Conservation (phyloP, 1,140 invertebrate species). For the Drosophila kohkoa region DNA sequence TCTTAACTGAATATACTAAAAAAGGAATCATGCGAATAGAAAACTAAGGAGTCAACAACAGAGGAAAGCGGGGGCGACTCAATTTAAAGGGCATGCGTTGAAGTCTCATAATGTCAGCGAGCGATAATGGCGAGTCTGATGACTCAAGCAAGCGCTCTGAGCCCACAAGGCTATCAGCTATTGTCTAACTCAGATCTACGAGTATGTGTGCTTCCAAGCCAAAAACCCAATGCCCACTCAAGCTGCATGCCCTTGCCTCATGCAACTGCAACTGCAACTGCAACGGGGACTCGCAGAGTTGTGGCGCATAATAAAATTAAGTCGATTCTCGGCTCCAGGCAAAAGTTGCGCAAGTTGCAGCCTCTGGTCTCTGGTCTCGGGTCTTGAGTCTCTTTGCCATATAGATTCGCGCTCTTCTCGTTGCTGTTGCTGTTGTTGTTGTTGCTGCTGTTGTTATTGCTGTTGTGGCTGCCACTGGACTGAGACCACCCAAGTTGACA, state of each 20-base stretch:
- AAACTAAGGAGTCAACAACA: not conserved
- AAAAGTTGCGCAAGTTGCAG: slow-evolving; percentile 38
- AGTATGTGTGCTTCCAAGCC: slow-evolving; percentile 32
- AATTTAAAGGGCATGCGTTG: not conserved
- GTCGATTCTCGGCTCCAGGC: slow-evolving; percentile 40
- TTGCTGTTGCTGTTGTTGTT: slow-evolving; percentile 16
- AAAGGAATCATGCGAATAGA: not conserved
- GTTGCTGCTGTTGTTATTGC: slow-evolving; percentile 22
- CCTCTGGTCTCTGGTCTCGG: slow-evolving; percentile 5
- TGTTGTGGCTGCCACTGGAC: slow-evolving; percentile 34
- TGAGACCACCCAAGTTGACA: slow-evolving; percentile 84
- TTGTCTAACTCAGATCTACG: slow-evolving; percentile 72
- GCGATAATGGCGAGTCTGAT: slow-evolving; percentile 52
- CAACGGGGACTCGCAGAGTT: not conserved
- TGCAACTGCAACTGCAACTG: slow-evolving; percentile 14
- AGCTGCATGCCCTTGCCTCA: slow-evolving; percentile 10
- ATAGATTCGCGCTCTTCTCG: slow-evolving; percentile 14
- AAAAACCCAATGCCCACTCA: not conserved
- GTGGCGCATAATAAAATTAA: slow-evolving; percentile 61
- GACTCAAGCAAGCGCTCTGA: slow-evolving; percentile 44
- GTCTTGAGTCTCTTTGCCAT: not conserved
- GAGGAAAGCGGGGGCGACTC: not conserved
- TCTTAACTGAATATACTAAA: too few relatives aligned
- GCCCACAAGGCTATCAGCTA: slow-evolving; percentile 53
- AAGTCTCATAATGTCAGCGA: slow-evolving; percentile 49